Base-by-base conservation (phyloP, 2,888 invertebrate genomes). In the Ochropleura leucogaster region DNA sequence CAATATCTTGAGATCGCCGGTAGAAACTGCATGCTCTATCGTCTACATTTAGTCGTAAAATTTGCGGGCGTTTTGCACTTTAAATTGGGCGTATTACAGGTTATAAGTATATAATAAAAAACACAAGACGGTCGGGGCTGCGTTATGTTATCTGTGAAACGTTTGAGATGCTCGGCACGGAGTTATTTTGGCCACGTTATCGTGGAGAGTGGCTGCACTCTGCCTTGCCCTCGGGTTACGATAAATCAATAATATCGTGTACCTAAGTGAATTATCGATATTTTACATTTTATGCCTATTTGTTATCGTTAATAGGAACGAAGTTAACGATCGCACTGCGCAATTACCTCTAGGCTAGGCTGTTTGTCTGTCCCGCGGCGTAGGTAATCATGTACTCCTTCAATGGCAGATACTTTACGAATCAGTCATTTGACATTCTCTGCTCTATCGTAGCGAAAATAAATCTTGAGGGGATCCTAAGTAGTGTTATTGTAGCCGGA, bases 131-230 rank as follows among this genome's bases (percentile, higher is more conserved):
- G 86, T 88, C 89, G 90, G 86, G 80, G 82, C 87, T 79, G 87
- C 77, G 88, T 83, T 88, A 79, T 83, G 88, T 92, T 94, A 95
- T 95, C 95, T 93, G 87, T 72, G 87, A 89, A 92, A 88, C 92
- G 91, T 91, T 91, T 89, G 90, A 93, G 93, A 93, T 92, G 93
- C 88, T 90, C 90, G 88, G 87, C 88, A 84, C 83, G 85, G 90
- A 93, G 96, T 94, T 96, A 96, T 96, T 96, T 96, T 93, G 95
- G 95, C 94, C 92, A 93, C 92, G 89, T 95, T 96, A 96, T 96
- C 96, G 90, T 87, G 87, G 82, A 90, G 91, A 91, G 90, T 87
- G 89, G 90, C 89, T 87, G 92, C 92, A 88, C 92, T 91, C 89
- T 88, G 89, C 85, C 87, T 89, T 89, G 91, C 92, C 91, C 91